Base-by-base conservation (phyloP, 2,888 invertebrate genomes). In the Trilocha varians region DNA sequence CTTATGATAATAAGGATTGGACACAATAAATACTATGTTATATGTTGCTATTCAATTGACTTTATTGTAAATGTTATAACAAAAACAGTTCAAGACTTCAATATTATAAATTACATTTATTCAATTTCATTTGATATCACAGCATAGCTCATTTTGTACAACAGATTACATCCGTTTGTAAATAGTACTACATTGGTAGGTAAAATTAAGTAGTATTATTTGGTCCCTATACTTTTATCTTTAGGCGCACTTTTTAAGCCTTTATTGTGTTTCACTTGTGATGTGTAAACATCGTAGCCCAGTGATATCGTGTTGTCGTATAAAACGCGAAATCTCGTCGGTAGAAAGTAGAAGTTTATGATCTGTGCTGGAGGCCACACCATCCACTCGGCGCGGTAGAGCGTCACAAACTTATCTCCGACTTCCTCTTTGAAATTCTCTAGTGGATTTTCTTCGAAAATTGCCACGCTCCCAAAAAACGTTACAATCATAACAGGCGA, bases 311-410 rank as follows among this genome's bases (percentile, higher is more conserved):
- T 89, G 67, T 94, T 97, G 67, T 96, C 96, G 74, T 96, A 98
- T 16, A 98, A 83, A 25, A 98, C 95, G 60, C 98, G 88, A 72
- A 90, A 97, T 58, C 88, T 90, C 6, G 93, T 90, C 2, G 97
- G 95, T 53, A 98, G 74, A 64, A 93, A 91, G 69, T 93, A 95
- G 76, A 98, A 98, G 75, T 98, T 98, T 16, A 98, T 87, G 34
- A 96, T 82, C 76, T 98, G 98, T 0, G 97, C 97, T 0, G 95
- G 94, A 0, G 98, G 97, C 97, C 98, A 98, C 5, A 98, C 90
- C 48, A 95, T 78, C 94, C 96, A 97, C 70, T 98, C 98, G 0
- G 96, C 96, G 13, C 89, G 79, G 65, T 96, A 97, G 17, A 98
- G 77, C 50, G 88, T 89, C 65, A 89, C 80, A 35, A 93, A 94